phyloP scores from a whole-genome alignment of 2,113 vertebrate species.

The Mobula birostris region DNA sequence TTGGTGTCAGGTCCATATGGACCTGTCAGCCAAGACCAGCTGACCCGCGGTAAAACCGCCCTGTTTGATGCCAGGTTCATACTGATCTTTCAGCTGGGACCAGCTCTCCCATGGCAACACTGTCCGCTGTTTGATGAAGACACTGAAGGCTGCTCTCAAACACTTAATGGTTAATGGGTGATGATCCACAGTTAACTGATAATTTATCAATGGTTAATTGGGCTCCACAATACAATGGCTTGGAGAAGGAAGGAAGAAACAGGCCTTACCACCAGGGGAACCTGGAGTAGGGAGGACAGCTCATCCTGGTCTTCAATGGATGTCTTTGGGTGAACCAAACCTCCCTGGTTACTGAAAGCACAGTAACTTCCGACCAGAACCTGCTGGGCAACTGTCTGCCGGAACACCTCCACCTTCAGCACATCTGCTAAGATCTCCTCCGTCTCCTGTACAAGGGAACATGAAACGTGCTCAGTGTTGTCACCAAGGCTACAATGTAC shows the following conservation, averaged over 20 bases:
- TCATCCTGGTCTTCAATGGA: conserved; percentile 94
- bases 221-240: too few species aligned
- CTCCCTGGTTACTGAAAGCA: conserved; percentile 90
- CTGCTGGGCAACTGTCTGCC: conserved; percentile 91
- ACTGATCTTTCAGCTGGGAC: too few species aligned
- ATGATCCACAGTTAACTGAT: too few species aligned
- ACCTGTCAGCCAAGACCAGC: too few species aligned
- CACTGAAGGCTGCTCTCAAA: too few species aligned
- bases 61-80: too few species aligned
- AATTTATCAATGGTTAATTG: too few species aligned
- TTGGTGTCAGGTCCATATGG: too few species aligned
- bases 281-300: conserved; percentile 86
- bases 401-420: conserved; percentile 93
- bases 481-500: not conserved
- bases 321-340: conserved; percentile 89
- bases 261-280: conserved; percentile 79
- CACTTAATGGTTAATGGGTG: too few species aligned
- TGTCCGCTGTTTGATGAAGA: too few species aligned
- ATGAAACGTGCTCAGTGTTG: not conserved
- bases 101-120: too few species aligned
- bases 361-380: conserved; percentile 93
- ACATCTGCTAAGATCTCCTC: conserved; percentile 93
- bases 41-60: too few species aligned
- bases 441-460: conserved; percentile 69
- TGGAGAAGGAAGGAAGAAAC: not conserved